Conservation (phyloP, 2,888 invertebrate species). For the Exephanes ischioxanthus region DNA sequence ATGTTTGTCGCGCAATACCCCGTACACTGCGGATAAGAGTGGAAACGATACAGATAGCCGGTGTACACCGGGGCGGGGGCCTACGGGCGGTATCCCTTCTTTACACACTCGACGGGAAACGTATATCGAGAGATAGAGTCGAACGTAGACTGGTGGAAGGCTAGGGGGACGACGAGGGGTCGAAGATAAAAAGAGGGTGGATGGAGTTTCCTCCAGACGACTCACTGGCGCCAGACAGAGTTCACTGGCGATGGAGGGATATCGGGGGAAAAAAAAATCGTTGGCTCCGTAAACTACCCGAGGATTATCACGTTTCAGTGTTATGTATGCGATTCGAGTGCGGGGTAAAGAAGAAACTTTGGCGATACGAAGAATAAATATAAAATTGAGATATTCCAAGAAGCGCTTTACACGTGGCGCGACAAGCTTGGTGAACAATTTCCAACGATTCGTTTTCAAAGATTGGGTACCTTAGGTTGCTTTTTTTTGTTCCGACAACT, state of each 20-base stretch:
- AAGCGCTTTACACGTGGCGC: neutral
- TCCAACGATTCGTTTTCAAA: neutral
- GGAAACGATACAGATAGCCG: conserved; percentile 27
- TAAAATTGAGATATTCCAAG: neutral
- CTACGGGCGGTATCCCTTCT: neutral
- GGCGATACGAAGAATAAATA: neutral
- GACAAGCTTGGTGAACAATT: neutral
- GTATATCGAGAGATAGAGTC: conserved; percentile 10
- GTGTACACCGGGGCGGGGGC: neutral
- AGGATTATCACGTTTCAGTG: conserved; percentile 39
- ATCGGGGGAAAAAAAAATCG: conserved; percentile 40
- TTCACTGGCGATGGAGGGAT: conserved; percentile 46
- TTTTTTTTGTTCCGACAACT: neutral
- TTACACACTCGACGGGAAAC: conserved; percentile 2
- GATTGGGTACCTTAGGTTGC: neutral
- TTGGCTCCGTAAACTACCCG: conserved; percentile 1
- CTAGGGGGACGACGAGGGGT: neutral
- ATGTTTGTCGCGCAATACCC: neutral
- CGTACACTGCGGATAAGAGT: conserved; percentile 25
- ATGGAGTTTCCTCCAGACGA: conserved; percentile 57
- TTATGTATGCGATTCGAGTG: neutral
- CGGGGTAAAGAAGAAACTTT: neutral
- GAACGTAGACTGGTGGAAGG: conserved; percentile 5
- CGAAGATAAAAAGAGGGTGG: conserved; percentile 28
- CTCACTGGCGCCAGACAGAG: conserved; percentile 64